phyloP scores from a whole-genome alignment of 2,797 vertebrate species.

The Mycteria americana region DNA sequence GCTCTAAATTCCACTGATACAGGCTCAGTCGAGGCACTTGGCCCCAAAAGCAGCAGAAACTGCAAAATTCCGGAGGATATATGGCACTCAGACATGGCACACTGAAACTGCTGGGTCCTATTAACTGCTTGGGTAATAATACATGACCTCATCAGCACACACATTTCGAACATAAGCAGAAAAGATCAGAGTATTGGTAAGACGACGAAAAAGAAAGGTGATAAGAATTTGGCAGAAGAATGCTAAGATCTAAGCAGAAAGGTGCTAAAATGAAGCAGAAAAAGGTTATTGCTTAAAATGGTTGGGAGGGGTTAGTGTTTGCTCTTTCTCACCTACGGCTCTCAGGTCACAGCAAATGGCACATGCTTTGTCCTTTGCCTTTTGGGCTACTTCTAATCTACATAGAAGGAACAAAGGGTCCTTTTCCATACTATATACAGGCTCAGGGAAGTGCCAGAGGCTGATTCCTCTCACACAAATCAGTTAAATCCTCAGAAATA shows the following conservation, averaged over 20 bases:
- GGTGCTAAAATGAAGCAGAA: background rate
- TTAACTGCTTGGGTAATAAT: background rate
- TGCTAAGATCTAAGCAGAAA: background rate
- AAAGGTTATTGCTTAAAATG: background rate
- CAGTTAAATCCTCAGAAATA: background rate
- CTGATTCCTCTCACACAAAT: background rate
- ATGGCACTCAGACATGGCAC: background rate
- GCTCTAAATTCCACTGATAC: background rate
- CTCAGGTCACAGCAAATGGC: background rate
- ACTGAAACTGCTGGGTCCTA: background rate
- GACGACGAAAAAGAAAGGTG: background rate
- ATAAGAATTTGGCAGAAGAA: background rate
- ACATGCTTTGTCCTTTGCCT: background rate
- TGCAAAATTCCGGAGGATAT: background rate
- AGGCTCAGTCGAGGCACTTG: background rate
- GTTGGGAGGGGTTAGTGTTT: background rate
- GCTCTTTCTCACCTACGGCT: background rate
- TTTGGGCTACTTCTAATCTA: background rate
- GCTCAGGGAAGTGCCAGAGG: background rate
- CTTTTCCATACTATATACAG: background rate
- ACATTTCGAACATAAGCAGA: rapidly evolving
- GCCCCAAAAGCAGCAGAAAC: background rate
- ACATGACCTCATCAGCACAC: background rate
- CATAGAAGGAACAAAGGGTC: background rate
- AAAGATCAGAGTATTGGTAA: background rate